Evolutionary conservation across 2,113 vertebrate genomes (phyloP), one percentile per base, ranked within the genome.

Genomic region (Pangasianodon gigas): DNA sequence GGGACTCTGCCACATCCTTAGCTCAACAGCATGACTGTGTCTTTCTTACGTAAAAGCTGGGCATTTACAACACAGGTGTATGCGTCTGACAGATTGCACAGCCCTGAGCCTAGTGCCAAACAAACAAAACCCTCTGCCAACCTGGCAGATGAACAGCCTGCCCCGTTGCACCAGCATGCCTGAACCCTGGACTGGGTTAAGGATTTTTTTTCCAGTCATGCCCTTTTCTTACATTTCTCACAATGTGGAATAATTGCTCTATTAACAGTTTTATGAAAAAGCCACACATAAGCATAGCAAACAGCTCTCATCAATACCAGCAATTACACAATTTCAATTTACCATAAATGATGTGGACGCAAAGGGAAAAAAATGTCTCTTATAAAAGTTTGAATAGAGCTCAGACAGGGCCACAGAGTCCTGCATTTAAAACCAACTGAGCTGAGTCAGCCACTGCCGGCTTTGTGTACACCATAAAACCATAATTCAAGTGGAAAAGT

Each of bases 51-150:
- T 84, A 80, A 92, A 83, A 87, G 90, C 88, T 86, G 32, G 37
- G 75, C 87, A 44, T 91, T 92, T 90, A 86, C 87, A 89, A 48
- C 84, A 87, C 91, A 92, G 91, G 91, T 91, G 91, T 88, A 84
- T 69, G 80, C 46, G 41, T 75, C 87, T 65, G 65, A 87, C 82
- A 46, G 65, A 86, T 81, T 81, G 65, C 86, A 89, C 84, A 90
- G 90, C 84, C 69, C 77, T 60, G 71, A 86, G 60, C 51, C 67
- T 44, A 48, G 77, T 90, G 90, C 89, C 91, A 92, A 87, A 91
- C 90, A 88, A 90, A 92, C 86, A 91, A 52, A 71, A 44, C 32
- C 86, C 86, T 82, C 24, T 88, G 89, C 91, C 91, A 91, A 71
- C 14, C 77, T 88, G 37, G 51, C 51, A 4, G 62, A 88, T 75